Evolutionary conservation across 2,113 vertebrate species (phyloP).

Genomic region (Psilopsiagon aymara): DNA sequence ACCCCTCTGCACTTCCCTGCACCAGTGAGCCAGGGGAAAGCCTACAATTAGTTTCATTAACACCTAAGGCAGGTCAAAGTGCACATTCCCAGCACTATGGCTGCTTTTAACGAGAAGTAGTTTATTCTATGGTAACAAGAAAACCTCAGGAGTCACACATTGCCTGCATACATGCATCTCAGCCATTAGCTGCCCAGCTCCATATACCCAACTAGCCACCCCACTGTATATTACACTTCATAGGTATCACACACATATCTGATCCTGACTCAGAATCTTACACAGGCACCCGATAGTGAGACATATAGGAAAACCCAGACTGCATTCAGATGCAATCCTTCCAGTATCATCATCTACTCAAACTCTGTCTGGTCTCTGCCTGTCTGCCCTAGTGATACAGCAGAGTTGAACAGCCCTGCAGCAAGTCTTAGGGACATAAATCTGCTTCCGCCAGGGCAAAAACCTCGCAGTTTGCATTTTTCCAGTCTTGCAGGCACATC

Average conservation of each 20-base stretch:
- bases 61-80: neutral
- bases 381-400: neutral
- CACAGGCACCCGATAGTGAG: neutral
- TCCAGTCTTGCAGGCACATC: constrained; percentile 14
- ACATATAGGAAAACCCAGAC: neutral
- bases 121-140: neutral
- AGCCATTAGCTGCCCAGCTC: neutral
- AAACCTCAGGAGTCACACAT: neutral
- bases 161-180: neutral
- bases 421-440: neutral
- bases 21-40: neutral
- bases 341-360: neutral
- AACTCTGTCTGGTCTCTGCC: neutral
- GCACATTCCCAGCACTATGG: neutral
- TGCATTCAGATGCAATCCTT: neutral
- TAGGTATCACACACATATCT: fast-evolving
- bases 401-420: neutral
- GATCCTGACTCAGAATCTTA: neutral
- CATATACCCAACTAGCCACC: neutral
- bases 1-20: neutral
- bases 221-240: neutral
- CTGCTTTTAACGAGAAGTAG: neutral
- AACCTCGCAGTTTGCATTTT: neutral
- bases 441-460: neutral
- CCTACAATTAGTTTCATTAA: neutral